phyloP scores from a whole-genome alignment of 2,113 vertebrate genomes.

The Silurus glanis region DNA sequence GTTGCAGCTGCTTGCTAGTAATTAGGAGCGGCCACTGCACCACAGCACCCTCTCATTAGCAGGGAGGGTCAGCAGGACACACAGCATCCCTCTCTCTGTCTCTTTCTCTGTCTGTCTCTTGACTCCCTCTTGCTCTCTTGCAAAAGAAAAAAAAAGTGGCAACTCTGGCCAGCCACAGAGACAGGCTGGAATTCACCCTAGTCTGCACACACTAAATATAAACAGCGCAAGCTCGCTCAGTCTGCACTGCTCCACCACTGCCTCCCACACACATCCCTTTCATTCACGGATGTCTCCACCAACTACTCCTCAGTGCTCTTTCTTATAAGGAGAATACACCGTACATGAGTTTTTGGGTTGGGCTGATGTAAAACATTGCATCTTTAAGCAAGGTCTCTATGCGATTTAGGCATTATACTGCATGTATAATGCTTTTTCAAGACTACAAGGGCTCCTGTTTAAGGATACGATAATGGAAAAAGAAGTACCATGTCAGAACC shows the following conservation, averaged over 20 bases:
- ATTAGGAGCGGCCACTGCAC: conserved; percentile 71
- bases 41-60: conserved; percentile 77
- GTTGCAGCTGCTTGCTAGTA: conserved; percentile 73
- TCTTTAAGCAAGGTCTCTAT: background rate
- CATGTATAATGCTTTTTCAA: background rate
- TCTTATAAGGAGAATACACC: background rate
- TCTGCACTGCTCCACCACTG: conserved; percentile 39
- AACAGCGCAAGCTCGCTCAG: conserved; percentile 62
- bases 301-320: background rate
- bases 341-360: background rate
- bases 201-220: conserved; percentile 72
- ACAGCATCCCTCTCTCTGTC: conserved; percentile 61
- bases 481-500: conserved; percentile 38
- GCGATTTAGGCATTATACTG: background rate
- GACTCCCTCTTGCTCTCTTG: conserved; percentile 28
- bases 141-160: conserved; percentile 50
- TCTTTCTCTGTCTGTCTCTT: conserved; percentile 22
- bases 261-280: conserved; percentile 38
- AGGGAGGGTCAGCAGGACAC: conserved; percentile 73
- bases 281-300: conserved; percentile 24
- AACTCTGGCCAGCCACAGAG: conserved; percentile 64
- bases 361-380: conserved; percentile 33
- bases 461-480: conserved; percentile 33
- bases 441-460: conserved; percentile 7
- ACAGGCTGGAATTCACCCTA: conserved; percentile 65